Evolutionary conservation across 1,140 invertebrate genomes (phyloP).

Genomic region (Drosophila orosa): DNA sequence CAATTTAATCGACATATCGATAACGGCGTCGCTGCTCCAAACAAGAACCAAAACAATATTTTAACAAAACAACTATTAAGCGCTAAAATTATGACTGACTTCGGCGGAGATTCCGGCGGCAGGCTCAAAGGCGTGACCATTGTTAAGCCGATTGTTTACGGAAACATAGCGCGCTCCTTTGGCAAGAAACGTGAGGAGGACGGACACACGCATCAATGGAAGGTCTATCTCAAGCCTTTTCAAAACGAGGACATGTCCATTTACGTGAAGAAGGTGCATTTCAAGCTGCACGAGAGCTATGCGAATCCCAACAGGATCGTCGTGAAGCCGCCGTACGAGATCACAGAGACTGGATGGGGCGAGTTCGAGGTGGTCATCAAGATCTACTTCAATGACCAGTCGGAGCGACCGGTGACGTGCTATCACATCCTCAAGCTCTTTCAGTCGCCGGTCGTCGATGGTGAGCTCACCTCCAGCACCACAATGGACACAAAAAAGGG

Average conservation of each 20-base stretch:
- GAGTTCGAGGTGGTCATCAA: slow-evolving; percentile 99
- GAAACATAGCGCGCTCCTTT: slow-evolving; percentile 97
- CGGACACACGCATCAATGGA: slow-evolving; percentile 99
- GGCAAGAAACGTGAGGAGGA: slow-evolving; percentile 99
- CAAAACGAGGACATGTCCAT: slow-evolving; percentile 96
- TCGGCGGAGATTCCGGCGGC: slow-evolving; percentile 92
- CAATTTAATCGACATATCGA: slow-evolving; percentile 12
- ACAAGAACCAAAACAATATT: slow-evolving; percentile 34
- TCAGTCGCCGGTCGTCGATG: slow-evolving; percentile 88
- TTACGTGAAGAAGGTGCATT: slow-evolving; percentile 98
- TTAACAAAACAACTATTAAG: slow-evolving; percentile 6
- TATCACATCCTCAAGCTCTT: slow-evolving; percentile 98
- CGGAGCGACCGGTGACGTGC: slow-evolving; percentile 97
- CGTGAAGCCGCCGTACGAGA: slow-evolving; percentile 97
- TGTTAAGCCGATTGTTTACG: slow-evolving; percentile 98
- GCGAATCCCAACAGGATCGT: slow-evolving; percentile 96
- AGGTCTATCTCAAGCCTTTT: slow-evolving; percentile 98
- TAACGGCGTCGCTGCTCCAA: slow-evolving; percentile 2
- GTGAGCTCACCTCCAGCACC: slow-evolving; percentile 85
- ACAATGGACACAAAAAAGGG: slow-evolving; percentile 91
- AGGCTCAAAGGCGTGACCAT: slow-evolving; percentile 94
- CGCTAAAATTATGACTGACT: slow-evolving; percentile 88
- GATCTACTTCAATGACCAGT: slow-evolving; percentile 98
- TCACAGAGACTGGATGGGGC: slow-evolving; percentile 99
- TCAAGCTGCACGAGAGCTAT: slow-evolving; percentile 99